Evolutionary conservation across 2,888 invertebrate species (phyloP), one percentile per base, ranked within the genome.

Genomic region (Drosophila anomalata): DNA sequence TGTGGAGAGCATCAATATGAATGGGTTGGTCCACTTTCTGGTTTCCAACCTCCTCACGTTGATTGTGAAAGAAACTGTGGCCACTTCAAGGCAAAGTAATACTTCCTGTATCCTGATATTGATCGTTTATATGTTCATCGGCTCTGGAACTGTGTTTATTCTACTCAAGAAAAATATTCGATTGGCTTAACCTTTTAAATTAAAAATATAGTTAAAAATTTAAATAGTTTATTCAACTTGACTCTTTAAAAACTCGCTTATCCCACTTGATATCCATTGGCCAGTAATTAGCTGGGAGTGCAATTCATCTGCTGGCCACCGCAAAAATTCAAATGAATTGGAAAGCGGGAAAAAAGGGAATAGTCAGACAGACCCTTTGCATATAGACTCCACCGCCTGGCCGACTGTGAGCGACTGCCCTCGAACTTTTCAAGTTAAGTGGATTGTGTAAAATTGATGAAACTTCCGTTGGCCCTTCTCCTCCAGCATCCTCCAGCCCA

Each of bases 381-480:
- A 22, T 46, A 36, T 42, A 12, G 17, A 14, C n/a, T 7, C n/a
- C 41, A n/a, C 24, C 24, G 12, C 1, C 1, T 1, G 17, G 1
- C 2, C 24, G n/a, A 20, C 44, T 51, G 66, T 44, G 50, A 50
- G 36, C 44, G 63, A 41, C 72, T 70, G 51, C 31, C 56, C 52
- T 68, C 52, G 55, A 41, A 60, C 50, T 42, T 52, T 58, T 53
- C 52, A 61, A 73, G 71, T 67, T 71, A 76, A 75, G 73, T 76
- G 78, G 69, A 84, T 72, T 78, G 76, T 68, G 61, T 61, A 53
- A 78, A 80, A 80, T 80, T 74, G 60, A 72, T 81, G 80, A 67
- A 70, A 78, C 63, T 67, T 79, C 39, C 60, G 50, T 24, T 47
- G 52, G 51, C 22, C 51, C 39, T 36, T 36, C 52, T 46, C 59